These are phyloP conservation scores for Philantomba maxwellii DNA, from an alignment of 2,113 vertebrate genomes.

Conservation along the genomic window DNA sequence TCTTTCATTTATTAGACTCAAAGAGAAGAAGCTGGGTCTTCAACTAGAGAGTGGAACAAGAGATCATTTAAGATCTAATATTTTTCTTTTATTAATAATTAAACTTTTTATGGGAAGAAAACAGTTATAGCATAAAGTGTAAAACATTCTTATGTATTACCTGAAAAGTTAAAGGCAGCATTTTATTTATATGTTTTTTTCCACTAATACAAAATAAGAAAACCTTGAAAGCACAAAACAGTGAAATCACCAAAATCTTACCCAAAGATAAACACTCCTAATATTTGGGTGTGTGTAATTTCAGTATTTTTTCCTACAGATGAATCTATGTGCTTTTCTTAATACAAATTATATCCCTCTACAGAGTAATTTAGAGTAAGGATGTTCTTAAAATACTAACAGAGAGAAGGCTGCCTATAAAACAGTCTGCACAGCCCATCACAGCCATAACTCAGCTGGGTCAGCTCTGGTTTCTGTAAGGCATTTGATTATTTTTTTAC, in stretches of 20 bases:
- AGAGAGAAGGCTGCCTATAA: not conserved
- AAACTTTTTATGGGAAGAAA: not conserved
- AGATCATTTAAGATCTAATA: constrained; percentile 16
- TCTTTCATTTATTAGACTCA: constrained; percentile 2
- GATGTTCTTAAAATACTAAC: not conserved
- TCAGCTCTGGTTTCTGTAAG: not conserved
- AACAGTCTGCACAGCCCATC: not conserved
- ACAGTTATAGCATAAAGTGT: not conserved
- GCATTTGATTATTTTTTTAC: not conserved
- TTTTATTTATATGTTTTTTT: not conserved
- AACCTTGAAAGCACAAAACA: not conserved
- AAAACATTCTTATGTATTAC: not conserved
- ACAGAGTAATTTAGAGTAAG: not conserved
- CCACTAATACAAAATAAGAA: not conserved
- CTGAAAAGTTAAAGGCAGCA: not conserved
- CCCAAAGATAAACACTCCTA: not conserved
- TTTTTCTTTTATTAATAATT: constrained; percentile 6
- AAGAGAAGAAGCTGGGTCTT: not conserved
- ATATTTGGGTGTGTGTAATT: not conserved
- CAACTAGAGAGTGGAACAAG: not conserved
- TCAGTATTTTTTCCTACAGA: not conserved
- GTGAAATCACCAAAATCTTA: not conserved
- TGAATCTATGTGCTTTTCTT: not conserved
- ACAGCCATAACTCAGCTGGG: not conserved
- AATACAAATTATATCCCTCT: not conserved